Evolutionary conservation across 2,888 invertebrate genomes (phyloP), one percentile per base, ranked within the genome.

Genomic region (Neuroscelio doddi): DNA sequence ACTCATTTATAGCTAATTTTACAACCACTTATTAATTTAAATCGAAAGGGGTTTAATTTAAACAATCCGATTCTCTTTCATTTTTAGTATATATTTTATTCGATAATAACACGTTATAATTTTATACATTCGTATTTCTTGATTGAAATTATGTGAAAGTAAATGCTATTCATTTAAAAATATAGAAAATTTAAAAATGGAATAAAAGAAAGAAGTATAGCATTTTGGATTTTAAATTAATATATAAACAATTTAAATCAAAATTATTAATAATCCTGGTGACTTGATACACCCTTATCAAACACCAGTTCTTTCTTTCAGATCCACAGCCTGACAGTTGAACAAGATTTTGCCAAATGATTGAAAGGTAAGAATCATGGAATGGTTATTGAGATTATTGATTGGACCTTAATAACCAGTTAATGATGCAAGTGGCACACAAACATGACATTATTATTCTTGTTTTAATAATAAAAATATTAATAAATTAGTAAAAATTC

Each of bases 261-360:
- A 52, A 52, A 32, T 44, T 29, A 67, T 76, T 82, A 88, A 82
- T 74, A 87, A 87, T 89, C 87, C 90, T 87, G 88, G 87, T 86
- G 86, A 85, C 85, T 88, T 87, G 85, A 85, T 85, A 87, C 84
- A 84, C 85, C 83, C 85, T 87, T 90, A 91, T 92, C 90, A 93
- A 92, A 93, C 93, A 93, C 93, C 93, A 93, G 93, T 93, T 92
- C 88, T 91, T 93, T 92, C 93, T 92, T 92, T 90, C 92, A 92
- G 92, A 88, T 88, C 80, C 72, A 74, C 76, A 77, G 74, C 74
- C 80, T 77, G 79, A 80, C 74, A 79, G 80, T 83, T 82, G 79
- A 81, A 73, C 77, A 69, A 78, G 76, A 75, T 77, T 80, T 73
- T 80, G 78, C 76, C 72, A 76, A 79, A 71, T 70, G 69, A 76